Evolutionary conservation across 2,888 invertebrate species (phyloP).

Genomic region (Gerris lacustris): DNA sequence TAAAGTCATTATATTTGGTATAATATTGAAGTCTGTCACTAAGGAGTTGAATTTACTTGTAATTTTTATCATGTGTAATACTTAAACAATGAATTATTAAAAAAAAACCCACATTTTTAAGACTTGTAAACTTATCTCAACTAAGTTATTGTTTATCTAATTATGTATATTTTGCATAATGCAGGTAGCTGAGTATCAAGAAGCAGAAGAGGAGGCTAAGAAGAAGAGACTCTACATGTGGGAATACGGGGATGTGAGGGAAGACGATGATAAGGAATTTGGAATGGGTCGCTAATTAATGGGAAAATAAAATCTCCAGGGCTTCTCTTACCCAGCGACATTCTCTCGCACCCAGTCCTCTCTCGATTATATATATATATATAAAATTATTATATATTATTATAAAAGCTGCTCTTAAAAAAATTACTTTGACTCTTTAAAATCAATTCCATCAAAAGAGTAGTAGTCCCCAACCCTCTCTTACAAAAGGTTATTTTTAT

Average conservation of each 20-base stretch:
- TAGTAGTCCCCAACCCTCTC: not conserved
- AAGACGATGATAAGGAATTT: slow-evolving; percentile 72
- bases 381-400: not conserved
- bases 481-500: not conserved
- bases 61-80: no score
- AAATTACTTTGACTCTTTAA: not conserved
- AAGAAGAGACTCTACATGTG: slow-evolving; percentile 79
- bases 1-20: not conserved
- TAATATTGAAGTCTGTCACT: not conserved
- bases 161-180: no score
- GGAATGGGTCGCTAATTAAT: slow-evolving; percentile 36
- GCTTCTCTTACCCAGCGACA: not conserved
- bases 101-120: no score
- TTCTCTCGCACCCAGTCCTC: slow-evolving; percentile 1
- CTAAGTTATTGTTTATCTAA: no score
- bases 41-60: not conserved
- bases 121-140: no score
- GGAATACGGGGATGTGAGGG: slow-evolving; percentile 98
- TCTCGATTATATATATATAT: not conserved
- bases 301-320: not conserved
- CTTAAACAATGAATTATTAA: no score
- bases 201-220: slow-evolving; percentile 77
- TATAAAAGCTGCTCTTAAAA: not conserved
- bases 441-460: not conserved
- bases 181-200: slow-evolving; percentile 52